A percentile compares a stretch with the other conserved stretches of the same genome.
phyloP scores from a whole-genome alignment of 2,888 invertebrate species.

The Smittia sp. region DNA sequence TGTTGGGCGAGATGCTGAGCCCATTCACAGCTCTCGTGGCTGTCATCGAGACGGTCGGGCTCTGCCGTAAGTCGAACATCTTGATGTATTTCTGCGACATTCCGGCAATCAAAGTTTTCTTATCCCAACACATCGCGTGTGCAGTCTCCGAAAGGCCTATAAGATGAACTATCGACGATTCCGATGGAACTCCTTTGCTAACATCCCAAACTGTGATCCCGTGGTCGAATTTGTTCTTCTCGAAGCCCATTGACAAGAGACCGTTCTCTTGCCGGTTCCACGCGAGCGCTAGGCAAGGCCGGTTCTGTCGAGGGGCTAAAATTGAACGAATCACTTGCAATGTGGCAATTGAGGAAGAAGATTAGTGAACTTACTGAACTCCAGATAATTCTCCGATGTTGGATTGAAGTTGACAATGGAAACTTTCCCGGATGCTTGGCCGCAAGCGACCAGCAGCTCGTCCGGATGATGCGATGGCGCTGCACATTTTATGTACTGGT shows the following conservation, averaged over 20 bases:
- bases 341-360: too few relatives aligned
- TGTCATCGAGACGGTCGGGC: slow-evolving; percentile 59
- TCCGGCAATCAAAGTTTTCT: slow-evolving; percentile 76
- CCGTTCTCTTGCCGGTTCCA: slow-evolving; percentile 85
- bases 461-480: slow-evolving; percentile 79
- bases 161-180: slow-evolving; percentile 56
- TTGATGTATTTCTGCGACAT: slow-evolving; percentile 87
- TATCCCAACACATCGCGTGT: slow-evolving; percentile 81
- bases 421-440: slow-evolving; percentile 85
- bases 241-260: slow-evolving; percentile 81
- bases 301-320: slow-evolving; percentile 75
- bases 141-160: slow-evolving; percentile 80
- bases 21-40: slow-evolving; percentile 82
- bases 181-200: slow-evolving; percentile 51
- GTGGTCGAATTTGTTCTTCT: slow-evolving; percentile 84
- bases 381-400: slow-evolving; percentile 55
- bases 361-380: slow-evolving; percentile 48
- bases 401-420: slow-evolving; percentile 75
- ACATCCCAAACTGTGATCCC: slow-evolving; percentile 88
- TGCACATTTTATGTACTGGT: slow-evolving; percentile 80
- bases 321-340: background rate
- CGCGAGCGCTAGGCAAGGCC: slow-evolving; percentile 81
- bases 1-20: slow-evolving; percentile 73
- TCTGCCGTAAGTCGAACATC: slow-evolving; percentile 86
- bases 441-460: slow-evolving; percentile 81